phyloP scores from a whole-genome alignment of 2,888 invertebrate species.

The Trisateles emortualis region DNA sequence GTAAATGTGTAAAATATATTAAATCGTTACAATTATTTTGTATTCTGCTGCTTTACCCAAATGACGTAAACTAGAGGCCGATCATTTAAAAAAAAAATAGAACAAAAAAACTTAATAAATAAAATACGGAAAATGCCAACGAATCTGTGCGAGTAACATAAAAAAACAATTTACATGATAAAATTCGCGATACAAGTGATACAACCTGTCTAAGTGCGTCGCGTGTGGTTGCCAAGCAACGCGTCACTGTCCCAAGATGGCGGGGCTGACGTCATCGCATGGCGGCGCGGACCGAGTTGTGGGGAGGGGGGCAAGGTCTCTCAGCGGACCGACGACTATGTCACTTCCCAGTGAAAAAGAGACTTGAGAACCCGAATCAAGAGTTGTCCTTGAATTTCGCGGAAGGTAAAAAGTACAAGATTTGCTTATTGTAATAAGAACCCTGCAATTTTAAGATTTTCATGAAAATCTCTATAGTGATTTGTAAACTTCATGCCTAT shows the following conservation, averaged over 20 bases:
- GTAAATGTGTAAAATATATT: too few species aligned
- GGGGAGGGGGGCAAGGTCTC: constrained; percentile 73
- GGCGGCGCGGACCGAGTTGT: constrained; percentile 43
- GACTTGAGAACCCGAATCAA: constrained; percentile 69
- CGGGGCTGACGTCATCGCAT: constrained; percentile 81
- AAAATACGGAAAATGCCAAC: constrained; percentile 32
- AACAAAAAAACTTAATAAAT: constrained; percentile 3
- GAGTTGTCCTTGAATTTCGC: constrained; percentile 73
- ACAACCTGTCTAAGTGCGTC: constrained; percentile 61
- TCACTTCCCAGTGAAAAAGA: constrained; percentile 83
- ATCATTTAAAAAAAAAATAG: neutral
- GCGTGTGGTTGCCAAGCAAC: constrained; percentile 82
- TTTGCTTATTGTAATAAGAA: constrained; percentile 17
- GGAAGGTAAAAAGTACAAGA: constrained; percentile 63
- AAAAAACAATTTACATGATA: constrained; percentile 48
- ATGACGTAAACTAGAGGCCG: neutral
- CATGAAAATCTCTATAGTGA: too few species aligned
- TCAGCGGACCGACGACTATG: constrained; percentile 71
- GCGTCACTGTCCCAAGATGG: constrained; percentile 82
- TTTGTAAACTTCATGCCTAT: too few species aligned
- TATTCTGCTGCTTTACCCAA: too few species aligned
- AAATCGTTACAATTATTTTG: too few species aligned
- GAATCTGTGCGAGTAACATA: constrained; percentile 27
- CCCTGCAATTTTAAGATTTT: neutral
- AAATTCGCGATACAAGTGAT: constrained; percentile 50